Conservation (phyloP, 2,797 vertebrate species). For the Lerista edwardsae region DNA sequence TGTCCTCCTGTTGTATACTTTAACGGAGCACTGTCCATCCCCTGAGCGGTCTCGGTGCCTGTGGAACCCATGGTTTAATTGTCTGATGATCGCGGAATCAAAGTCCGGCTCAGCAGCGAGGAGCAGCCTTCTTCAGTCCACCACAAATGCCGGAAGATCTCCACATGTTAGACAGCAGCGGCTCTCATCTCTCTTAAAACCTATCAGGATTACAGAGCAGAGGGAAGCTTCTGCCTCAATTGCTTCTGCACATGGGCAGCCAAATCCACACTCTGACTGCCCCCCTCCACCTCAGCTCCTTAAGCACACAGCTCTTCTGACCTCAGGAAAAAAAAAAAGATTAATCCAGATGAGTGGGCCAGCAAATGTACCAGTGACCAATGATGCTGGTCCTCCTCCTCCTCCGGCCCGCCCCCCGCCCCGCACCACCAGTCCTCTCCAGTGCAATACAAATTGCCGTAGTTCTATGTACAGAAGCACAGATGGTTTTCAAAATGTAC, state of each 20-base stretch:
- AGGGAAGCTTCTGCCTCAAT: conserved; percentile 66
- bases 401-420: background rate
- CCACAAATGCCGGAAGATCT: conserved; percentile 66
- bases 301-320: conserved; percentile 73
- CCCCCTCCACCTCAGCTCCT: conserved; percentile 61
- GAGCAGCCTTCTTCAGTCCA: conserved; percentile 77
- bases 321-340: conserved; percentile 73
- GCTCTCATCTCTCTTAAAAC: conserved; percentile 68
- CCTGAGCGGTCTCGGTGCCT: conserved; percentile 75
- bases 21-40: conserved; percentile 80
- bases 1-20: conserved; percentile 85
- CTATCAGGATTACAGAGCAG: conserved; percentile 72
- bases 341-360: conserved; percentile 69
- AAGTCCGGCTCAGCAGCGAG: conserved; percentile 75
- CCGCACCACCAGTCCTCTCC: conserved; percentile 67
- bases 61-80: conserved; percentile 82
- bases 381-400: background rate
- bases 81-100: conserved; percentile 72
- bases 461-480: conserved; percentile 68
- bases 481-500: conserved; percentile 72
- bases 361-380: conserved; percentile 70
- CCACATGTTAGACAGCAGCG: conserved; percentile 65
- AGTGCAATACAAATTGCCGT: conserved; percentile 68
- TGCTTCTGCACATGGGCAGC: conserved; percentile 69
- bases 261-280: conserved; percentile 58